Evolutionary conservation across 2,888 invertebrate species (phyloP).

Genomic region (Muschampia plurimacula): DNA sequence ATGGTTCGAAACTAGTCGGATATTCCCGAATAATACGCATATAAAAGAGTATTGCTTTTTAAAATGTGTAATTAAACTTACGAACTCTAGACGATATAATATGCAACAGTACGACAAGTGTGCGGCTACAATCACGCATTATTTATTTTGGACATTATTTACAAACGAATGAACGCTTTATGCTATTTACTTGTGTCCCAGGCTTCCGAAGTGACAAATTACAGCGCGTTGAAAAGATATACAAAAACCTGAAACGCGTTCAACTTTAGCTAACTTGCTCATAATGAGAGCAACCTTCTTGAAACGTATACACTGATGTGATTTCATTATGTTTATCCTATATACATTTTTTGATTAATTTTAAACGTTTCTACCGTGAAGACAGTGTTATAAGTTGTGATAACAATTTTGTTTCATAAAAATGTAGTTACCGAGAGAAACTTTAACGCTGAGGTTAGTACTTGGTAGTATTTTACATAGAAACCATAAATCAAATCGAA

Average conservation of each 20-base stretch:
- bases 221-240: conserved; percentile 30
- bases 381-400: no score
- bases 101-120: no score
- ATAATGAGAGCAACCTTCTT: conserved; percentile 19
- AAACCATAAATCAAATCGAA: no score
- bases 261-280: conserved; percentile 13
- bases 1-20: no score
- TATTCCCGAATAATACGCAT: no score
- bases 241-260: conserved; percentile 32
- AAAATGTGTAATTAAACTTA: no score
- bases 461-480: no score
- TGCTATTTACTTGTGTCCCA: conserved; percentile 2
- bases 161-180: neutral
- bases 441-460: no score
- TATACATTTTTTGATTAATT: neutral
- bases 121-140: neutral
- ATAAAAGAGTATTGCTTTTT: no score
- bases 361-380: neutral
- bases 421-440: no score
- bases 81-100: no score
- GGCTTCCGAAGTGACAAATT: conserved; percentile 35
- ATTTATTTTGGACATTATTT: neutral
- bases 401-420: no score
- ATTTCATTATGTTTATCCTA: neutral
- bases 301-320: neutral